Base-by-base conservation (phyloP, 2,797 vertebrate genomes). In the Diplodus puntazzo region DNA sequence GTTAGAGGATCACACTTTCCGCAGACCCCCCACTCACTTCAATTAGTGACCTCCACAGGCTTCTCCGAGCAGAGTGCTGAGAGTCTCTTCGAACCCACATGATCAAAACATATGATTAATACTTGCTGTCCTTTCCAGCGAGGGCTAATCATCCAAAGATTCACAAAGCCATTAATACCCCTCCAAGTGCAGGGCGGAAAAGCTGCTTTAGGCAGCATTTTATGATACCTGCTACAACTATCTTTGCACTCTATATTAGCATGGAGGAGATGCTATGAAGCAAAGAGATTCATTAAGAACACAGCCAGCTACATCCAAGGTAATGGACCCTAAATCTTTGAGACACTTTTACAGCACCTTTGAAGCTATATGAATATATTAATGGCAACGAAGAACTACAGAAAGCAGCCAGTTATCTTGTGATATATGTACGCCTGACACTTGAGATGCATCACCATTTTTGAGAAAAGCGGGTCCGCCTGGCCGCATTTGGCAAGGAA, bases 41-140 rank as follows among this genome's bases (percentile, higher is more conserved):
- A 93, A 92, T 93, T 87, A 89, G 87, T 86, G 88, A 88, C 88
- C 87, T 91, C 88, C 69, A 45, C 84, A 70, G 84, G 85, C 67
- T 83, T 55, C 77, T 79, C 27, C 0, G 57, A 73, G 69, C 75
- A 34, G 49, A 81, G 83, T 46, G 81, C 53, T 17, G 81, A 89
- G 84, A 79, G 76, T 81, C 82, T 82, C 85, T 81, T 80, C 59
- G 81, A 74, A 90, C 82, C 79, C 77, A 81, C 81, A 86, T 17
- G 85, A 89, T 92, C 89, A 89, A 83, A 92, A 91, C 46, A 77
- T 84, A 81, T 90, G 91, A 93, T 93, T 92, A 88, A 94, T 90
- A 77, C 84, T 77, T 46, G 49, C 82, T 88, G 84, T 88, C 83
- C 73, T 74, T 82, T 78, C 25, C 65, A 66, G 80, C 82, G 23